A percentile compares a stretch with the other conserved stretches of the same genome.
phyloP scores from a whole-genome alignment of 2,113 vertebrate genomes.

The Daboia siamensis region DNA sequence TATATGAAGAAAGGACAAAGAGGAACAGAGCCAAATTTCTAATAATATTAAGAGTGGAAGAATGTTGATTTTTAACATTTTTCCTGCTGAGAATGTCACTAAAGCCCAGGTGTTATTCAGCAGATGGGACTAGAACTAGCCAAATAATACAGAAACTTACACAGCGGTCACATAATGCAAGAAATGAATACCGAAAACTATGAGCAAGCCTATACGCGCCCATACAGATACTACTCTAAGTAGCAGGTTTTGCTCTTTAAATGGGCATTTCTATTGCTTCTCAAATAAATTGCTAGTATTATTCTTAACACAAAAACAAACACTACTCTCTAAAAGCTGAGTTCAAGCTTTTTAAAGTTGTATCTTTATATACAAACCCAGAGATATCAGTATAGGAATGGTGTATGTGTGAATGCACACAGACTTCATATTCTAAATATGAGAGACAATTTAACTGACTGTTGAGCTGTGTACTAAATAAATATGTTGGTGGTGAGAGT shows the following conservation, averaged over 20 bases:
- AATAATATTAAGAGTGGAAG: constrained; percentile 1
- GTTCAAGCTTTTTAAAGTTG: neutral
- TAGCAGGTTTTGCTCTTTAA: neutral
- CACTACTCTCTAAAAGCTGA: neutral
- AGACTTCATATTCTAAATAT: neutral
- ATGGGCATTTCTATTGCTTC: neutral
- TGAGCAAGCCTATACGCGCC: neutral
- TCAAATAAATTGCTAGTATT: neutral
- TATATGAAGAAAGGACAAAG: neutral
- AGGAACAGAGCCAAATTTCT: neutral
- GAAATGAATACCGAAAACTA: neutral
- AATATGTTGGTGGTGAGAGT: neutral
- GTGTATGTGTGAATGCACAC: neutral
- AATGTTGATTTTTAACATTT: neutral
- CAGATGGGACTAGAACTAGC: neutral
- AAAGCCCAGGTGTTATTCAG: neutral
- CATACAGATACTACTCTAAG: neutral
- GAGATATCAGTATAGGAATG: neutral
- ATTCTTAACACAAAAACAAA: neutral
- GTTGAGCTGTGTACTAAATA: neutral
- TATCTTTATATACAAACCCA: neutral
- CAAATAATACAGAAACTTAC: constrained; percentile 2
- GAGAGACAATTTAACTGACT: neutral
- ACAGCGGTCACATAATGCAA: neutral
- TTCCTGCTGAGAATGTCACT: neutral